phyloP scores from a whole-genome alignment of 2,888 invertebrate species.

The Agrochola lychnidis region DNA sequence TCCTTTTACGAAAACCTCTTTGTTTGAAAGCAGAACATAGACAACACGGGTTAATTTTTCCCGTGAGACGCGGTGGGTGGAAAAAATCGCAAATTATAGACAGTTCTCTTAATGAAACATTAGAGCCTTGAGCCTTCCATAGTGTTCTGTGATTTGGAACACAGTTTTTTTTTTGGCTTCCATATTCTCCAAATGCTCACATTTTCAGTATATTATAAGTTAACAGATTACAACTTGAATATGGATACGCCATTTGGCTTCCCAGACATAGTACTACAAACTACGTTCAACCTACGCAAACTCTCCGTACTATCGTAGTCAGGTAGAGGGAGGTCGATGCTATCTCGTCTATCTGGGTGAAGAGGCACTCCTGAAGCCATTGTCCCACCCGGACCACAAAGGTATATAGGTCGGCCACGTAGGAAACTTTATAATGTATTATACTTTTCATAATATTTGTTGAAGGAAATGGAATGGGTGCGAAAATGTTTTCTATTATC shows the following conservation, averaged over 20 bases:
- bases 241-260: neutral
- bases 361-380: slow-evolving; percentile 75
- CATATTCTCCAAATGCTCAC: neutral
- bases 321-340: slow-evolving; percentile 59
- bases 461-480: slow-evolving; percentile 23
- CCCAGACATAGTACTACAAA: slow-evolving; percentile 5
- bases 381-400: slow-evolving; percentile 72
- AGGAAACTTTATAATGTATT: slow-evolving; percentile 43
- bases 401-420: slow-evolving; percentile 59
- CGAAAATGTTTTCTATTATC: slow-evolving; percentile 28
- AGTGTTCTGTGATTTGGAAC: neutral
- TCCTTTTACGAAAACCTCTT: neutral
- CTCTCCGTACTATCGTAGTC: slow-evolving; percentile 20
- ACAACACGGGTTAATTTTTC: neutral
- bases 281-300: slow-evolving; percentile 22
- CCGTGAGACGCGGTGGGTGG: neutral
- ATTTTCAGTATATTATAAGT: neutral
- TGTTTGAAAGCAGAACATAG: slow-evolving; percentile 8
- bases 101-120: neutral
- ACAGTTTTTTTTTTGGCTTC: neutral
- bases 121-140: neutral
- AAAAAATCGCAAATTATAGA: neutral
- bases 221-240: neutral
- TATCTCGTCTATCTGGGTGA: slow-evolving; percentile 78
- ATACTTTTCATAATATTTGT: slow-evolving; percentile 49